Evolutionary conservation across 2,888 invertebrate genomes (phyloP).

Genomic region (Ophion ellenae): DNA sequence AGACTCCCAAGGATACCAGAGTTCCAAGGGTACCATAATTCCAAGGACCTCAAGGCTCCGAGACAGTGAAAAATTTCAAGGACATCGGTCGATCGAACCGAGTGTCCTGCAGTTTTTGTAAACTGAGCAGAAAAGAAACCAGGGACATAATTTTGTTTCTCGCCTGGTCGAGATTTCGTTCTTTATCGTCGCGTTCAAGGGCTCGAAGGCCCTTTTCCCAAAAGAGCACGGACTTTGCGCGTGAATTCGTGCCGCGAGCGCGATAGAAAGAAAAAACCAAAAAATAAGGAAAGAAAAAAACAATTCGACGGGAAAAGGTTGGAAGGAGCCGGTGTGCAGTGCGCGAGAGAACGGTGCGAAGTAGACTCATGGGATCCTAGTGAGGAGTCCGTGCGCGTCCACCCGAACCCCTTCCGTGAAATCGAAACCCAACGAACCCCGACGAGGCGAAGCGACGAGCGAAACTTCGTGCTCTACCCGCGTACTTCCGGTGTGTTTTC

Average conservation of each 20-base stretch:
- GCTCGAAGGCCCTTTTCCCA: not conserved
- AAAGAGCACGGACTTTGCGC: not conserved
- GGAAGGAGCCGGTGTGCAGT: constrained; percentile 69
- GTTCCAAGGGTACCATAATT: not conserved
- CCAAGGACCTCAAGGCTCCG: not conserved
- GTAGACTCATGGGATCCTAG: constrained; percentile 72
- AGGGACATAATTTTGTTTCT: not conserved
- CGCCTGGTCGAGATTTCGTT: not conserved
- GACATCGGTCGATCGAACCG: not conserved
- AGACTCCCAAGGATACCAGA: no score
- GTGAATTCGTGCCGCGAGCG: not conserved
- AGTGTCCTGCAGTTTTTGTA: not conserved
- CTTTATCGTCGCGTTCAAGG: not conserved
- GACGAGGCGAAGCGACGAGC: constrained; percentile 37
- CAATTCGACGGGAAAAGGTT: constrained; percentile 21
- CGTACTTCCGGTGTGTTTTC: constrained; percentile 30
- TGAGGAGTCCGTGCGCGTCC: constrained; percentile 60
- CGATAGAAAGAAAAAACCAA: not conserved
- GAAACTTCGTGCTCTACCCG: constrained; percentile 29
- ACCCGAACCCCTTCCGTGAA: constrained; percentile 34
- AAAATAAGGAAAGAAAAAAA: constrained; percentile 40
- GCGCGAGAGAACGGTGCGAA: constrained; percentile 72
- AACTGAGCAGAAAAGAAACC: not conserved
- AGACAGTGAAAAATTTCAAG: not conserved
- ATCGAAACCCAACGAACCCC: constrained; percentile 50